Evolutionary conservation across 2,888 invertebrate species (phyloP).

Genomic region (Blastobasis lacticolella): DNA sequence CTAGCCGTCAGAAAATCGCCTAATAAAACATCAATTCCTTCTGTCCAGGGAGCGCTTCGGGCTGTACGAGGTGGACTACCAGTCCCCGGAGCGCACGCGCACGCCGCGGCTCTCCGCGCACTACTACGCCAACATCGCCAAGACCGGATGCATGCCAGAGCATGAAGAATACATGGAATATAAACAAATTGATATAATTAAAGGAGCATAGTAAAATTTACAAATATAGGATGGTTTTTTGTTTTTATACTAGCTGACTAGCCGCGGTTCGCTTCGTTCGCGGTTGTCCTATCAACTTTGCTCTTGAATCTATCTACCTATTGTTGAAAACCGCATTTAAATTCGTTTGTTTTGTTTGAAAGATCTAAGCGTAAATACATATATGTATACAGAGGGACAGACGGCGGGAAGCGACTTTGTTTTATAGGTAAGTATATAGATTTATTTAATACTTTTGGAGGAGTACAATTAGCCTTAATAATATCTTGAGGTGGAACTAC

Average conservation of each 20-base stretch:
- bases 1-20: neutral
- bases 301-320: neutral
- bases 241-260: too few relatives aligned
- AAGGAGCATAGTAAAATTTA: neutral
- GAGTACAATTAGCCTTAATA: too few relatives aligned
- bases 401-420: too few relatives aligned
- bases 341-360: neutral
- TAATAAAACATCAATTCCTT: neutral
- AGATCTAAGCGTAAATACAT: neutral
- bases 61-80: slow-evolving; percentile 78
- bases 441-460: too few relatives aligned
- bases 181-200: neutral
- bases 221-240: too few relatives aligned
- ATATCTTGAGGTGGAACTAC: too few relatives aligned
- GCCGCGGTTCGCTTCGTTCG: neutral
- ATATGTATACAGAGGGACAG: too few relatives aligned
- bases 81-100: slow-evolving; percentile 69
- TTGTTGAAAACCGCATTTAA: neutral
- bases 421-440: too few relatives aligned
- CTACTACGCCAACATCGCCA: slow-evolving; percentile 51
- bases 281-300: neutral
- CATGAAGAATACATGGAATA: too few relatives aligned
- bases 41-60: slow-evolving; percentile 78
- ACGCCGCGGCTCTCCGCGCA: slow-evolving; percentile 76
- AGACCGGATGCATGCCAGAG: slow-evolving; percentile 39